A percentile compares a stretch with the other conserved stretches of the same genome.
Evolutionary conservation across 1,140 invertebrate species (phyloP).

Genomic region (Nasonia longicornis): DNA sequence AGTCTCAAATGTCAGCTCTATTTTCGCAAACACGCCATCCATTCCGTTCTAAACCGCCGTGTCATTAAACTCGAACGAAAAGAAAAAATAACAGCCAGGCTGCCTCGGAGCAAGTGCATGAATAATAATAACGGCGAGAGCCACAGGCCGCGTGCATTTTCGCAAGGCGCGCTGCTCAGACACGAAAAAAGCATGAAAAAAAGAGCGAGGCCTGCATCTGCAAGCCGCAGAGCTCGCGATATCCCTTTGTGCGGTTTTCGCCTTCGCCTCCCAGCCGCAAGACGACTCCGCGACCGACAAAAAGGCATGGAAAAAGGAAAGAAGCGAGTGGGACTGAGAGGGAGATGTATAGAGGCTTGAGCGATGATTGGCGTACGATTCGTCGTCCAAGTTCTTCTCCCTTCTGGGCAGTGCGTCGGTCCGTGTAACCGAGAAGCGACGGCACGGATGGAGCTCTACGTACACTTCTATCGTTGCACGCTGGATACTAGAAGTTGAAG

Average conservation of each 20-base stretch:
- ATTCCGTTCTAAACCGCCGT: neutral
- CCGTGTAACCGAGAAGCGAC: constrained; percentile 30
- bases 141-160: neutral
- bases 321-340: neutral
- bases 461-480: neutral
- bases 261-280: constrained; percentile 33
- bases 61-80: neutral
- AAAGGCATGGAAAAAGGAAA: constrained; percentile 3
- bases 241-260: constrained; percentile 46
- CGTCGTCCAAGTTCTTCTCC: neutral
- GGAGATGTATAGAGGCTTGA: neutral
- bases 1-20: neutral
- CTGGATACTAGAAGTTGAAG: no score
- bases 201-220: constrained; percentile 20
- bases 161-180: neutral
- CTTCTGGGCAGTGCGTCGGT: neutral
- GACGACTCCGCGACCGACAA: constrained; percentile 23
- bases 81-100: neutral
- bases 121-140: constrained; percentile 16
- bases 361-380: constrained; percentile 13
- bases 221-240: constrained; percentile 40
- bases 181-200: neutral
- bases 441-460: neutral
- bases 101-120: neutral
- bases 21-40: neutral